These are phyloP conservation scores for Thera britannica DNA, from an alignment of 2,888 invertebrate species.

Conservation along the genomic window DNA sequence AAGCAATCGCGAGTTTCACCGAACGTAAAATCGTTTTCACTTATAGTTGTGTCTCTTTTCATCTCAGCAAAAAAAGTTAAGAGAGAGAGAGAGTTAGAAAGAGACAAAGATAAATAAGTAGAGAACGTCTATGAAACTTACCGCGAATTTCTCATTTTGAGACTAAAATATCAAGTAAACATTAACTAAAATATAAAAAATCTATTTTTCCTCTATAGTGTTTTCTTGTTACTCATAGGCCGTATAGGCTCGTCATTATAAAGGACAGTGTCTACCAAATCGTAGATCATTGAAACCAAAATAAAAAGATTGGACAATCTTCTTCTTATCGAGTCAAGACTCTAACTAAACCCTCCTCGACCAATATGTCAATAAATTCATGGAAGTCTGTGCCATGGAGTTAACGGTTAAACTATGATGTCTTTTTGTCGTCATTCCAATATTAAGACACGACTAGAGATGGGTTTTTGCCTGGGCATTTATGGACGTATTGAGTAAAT, in stretches of 20 bases:
- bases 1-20: not conserved
- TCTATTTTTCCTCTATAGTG: not conserved
- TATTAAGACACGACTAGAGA: too few relatives aligned
- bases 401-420: too few relatives aligned
- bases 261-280: not conserved
- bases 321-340: too few relatives aligned
- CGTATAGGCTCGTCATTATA: not conserved
- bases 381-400: too few relatives aligned
- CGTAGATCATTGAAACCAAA: not conserved
- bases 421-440: too few relatives aligned
- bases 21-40: not conserved
- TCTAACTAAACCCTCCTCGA: too few relatives aligned
- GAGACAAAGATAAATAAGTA: not conserved
- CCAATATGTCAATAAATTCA: too few relatives aligned
- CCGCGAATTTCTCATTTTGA: not conserved
- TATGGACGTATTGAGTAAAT: too few relatives aligned
- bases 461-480: too few relatives aligned
- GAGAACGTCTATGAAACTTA: not conserved
- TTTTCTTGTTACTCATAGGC: not conserved
- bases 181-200: not conserved
- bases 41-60: constrained; percentile 1
- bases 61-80: not conserved
- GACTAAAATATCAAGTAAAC: not conserved
- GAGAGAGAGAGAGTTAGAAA: too few relatives aligned
- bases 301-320: not conserved